Conservation (phyloP, 1,140 invertebrate species). For the Trichoplusia ni region DNA sequence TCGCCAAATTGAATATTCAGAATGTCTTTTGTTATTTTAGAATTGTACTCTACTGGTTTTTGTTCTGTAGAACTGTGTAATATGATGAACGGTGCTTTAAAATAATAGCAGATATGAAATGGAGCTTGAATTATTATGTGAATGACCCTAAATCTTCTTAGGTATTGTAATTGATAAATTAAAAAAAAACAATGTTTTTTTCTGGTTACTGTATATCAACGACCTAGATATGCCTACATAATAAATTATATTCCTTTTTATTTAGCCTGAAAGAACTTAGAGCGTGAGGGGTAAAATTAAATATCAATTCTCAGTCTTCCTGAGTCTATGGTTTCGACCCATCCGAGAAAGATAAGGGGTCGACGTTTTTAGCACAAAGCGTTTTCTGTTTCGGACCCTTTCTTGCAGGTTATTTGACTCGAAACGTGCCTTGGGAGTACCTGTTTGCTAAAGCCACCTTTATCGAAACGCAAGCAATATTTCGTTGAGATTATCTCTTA, state of each 20-base stretch:
- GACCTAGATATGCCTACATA: too few relatives aligned
- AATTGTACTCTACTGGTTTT: neutral
- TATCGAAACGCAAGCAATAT: conserved; percentile 65
- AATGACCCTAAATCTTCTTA: too few relatives aligned
- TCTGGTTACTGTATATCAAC: too few relatives aligned
- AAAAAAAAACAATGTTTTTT: too few relatives aligned
- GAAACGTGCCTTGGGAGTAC: conserved; percentile 66
- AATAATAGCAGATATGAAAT: too few relatives aligned
- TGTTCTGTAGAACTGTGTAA: too few relatives aligned
- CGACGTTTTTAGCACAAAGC: conserved; percentile 79
- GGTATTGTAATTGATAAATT: too few relatives aligned
- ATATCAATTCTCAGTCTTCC: conserved; percentile 45
- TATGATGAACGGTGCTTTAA: too few relatives aligned
- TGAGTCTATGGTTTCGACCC: conserved; percentile 64
- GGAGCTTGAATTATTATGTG: too few relatives aligned
- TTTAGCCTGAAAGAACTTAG: too few relatives aligned
- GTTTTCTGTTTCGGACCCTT: conserved; percentile 73
- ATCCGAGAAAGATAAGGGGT: conserved; percentile 74
- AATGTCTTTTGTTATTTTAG: conserved; percentile 2
- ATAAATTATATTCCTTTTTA: too few relatives aligned
- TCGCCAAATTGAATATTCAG: conserved; percentile 21
- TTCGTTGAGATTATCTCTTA: conserved; percentile 69
- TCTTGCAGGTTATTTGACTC: conserved; percentile 69
- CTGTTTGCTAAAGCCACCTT: conserved; percentile 62
- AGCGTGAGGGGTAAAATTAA: too few relatives aligned